Evolutionary conservation across 2,888 invertebrate species (phyloP).

Genomic region (Caenorhabditis drosophilae): DNA sequence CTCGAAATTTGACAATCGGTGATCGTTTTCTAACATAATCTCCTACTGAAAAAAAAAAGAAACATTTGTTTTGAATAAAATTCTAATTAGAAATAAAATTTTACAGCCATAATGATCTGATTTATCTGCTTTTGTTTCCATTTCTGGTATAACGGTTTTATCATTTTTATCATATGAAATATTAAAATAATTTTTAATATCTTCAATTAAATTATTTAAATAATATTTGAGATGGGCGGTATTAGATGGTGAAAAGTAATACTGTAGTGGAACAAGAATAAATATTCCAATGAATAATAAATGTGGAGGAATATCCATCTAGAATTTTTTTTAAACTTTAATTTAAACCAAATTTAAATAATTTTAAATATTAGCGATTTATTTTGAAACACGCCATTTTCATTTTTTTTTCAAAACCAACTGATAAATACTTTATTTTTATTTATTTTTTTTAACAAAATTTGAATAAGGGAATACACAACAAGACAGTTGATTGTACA

Average conservation of each 20-base stretch:
- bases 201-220: not conserved
- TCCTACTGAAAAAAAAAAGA: conserved; percentile 19
- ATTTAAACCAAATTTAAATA: not conserved
- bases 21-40: conserved; percentile 62
- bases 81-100: not conserved
- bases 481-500: too few relatives aligned
- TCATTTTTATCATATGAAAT: not conserved
- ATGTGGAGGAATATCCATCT: conserved; percentile 46
- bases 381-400: not conserved
- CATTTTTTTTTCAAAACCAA: not conserved
- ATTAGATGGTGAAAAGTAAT: conserved; percentile 49
- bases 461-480: too few relatives aligned
- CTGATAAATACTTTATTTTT: not conserved
- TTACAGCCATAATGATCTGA: not conserved
- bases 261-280: conserved; percentile 55
- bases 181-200: not conserved
- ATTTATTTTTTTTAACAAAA: too few relatives aligned
- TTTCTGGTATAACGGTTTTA: too few relatives aligned
- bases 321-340: not conserved
- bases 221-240: conserved; percentile 53
- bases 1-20: conserved; percentile 71
- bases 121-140: too few relatives aligned
- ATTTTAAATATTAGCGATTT: too few relatives aligned
- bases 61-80: not conserved
- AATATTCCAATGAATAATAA: conserved; percentile 45